phyloP scores from a whole-genome alignment of 2,113 vertebrate species.

The Odobenus rosmarus region DNA sequence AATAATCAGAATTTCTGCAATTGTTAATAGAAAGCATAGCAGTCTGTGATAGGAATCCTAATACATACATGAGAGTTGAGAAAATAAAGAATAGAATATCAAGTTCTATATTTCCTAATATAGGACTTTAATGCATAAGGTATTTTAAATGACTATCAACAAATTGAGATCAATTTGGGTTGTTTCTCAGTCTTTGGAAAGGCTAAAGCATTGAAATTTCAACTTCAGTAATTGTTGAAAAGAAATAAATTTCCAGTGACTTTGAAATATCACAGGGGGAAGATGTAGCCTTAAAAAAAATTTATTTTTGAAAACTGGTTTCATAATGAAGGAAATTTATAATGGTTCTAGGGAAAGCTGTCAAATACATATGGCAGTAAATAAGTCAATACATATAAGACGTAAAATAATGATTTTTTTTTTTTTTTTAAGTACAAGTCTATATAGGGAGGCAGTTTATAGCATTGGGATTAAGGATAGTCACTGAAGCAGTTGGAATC shows the following conservation, averaged over 20 bases:
- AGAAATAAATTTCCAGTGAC: background rate
- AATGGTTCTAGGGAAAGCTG: background rate
- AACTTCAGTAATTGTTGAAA: slow-evolving; percentile 10
- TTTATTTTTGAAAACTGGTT: background rate
- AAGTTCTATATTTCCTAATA: slow-evolving; percentile 25
- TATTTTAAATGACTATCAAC: slow-evolving; percentile 21
- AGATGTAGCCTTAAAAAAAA: background rate
- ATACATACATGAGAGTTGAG: slow-evolving; percentile 15
- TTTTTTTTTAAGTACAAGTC: background rate
- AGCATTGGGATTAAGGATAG: background rate
- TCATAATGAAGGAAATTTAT: slow-evolving; percentile 50
- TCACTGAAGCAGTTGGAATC: background rate
- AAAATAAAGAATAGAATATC: slow-evolving; percentile 41
- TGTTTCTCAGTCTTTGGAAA: background rate
- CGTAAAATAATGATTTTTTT: background rate
- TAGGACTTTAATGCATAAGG: background rate
- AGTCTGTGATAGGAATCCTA: background rate
- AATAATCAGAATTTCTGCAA: background rate
- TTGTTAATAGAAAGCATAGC: slow-evolving; percentile 33
- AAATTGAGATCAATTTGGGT: slow-evolving; percentile 28
- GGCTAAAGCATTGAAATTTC: slow-evolving; percentile 13
- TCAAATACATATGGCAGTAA: background rate
- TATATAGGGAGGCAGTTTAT: background rate
- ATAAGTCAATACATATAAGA: background rate
- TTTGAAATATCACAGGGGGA: background rate